Evolutionary conservation across 1,140 invertebrate species (phyloP), one percentile per base, ranked within the genome.

Genomic region (Mesaphorura yosii): DNA sequence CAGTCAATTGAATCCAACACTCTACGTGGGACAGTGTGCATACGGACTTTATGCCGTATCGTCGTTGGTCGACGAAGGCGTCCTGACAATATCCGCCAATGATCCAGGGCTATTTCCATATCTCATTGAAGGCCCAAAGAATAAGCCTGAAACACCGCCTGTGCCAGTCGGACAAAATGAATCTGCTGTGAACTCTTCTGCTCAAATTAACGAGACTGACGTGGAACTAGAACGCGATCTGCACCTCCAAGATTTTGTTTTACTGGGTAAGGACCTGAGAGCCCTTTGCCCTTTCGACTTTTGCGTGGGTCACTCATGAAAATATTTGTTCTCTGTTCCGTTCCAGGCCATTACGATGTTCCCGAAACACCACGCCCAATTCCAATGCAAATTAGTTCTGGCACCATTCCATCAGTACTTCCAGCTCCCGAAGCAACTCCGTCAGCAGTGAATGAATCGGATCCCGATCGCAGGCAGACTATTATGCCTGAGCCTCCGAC

Each of bases 21-120:
- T 97, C 17, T 98, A 94, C 70, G 80, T 98, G 59, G 93, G 93
- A 5, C 84, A 95, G 69, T 83, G 90, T 69, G 74, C 76, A 50
- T 78, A 87, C 67, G 88, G 87, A 1, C 69, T 92, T 2, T 98
- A 95, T 70, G 93, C 91, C 0, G 67, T 96, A 37, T 88, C 88
- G 3, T 89, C 90, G 0, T 70, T 93, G 22, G 89, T 92, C 1
- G 91, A 95, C 71, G 82, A 86, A 62, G 82, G 82, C 51, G 57
- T 59, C 1, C 27, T 55, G 1, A 42, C 50, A 0, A 62, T 62
- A 40, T 48, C 53, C 41, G 39, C 22, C 45, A 51, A 40, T 20
- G 31, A n/a, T 10, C 10, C 10, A 10, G 31, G 31, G 10, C 10
- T 10, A 34, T 34, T n/a, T 17, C 56, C 56, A 31, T 47, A 28